phyloP scores from a whole-genome alignment of 1,140 invertebrate genomes.

The Amyelois transitella region DNA sequence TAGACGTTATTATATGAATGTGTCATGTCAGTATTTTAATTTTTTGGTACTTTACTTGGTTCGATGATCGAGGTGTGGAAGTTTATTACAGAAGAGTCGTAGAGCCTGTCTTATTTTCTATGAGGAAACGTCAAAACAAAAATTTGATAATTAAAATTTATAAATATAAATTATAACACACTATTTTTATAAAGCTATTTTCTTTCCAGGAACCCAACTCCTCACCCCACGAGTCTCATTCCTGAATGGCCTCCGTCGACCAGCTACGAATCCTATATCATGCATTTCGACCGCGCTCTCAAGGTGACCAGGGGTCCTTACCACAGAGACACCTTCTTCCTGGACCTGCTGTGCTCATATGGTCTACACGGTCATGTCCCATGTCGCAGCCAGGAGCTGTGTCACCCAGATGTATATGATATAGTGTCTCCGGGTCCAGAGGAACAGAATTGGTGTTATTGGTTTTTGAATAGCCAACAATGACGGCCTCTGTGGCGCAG shows the following conservation, averaged over 20 bases:
- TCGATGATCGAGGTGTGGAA: too few species aligned
- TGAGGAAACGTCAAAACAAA: too few species aligned
- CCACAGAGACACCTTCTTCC: slow-evolving; percentile 10
- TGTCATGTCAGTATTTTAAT: too few species aligned
- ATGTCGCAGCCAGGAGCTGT: slow-evolving; percentile 6
- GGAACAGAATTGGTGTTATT: neutral
- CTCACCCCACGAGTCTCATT: slow-evolving; percentile 3
- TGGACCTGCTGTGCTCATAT: slow-evolving; percentile 12
- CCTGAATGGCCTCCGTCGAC: slow-evolving; percentile 19
- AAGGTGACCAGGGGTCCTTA: slow-evolving; percentile 6
- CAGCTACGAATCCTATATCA: slow-evolving; percentile 3
- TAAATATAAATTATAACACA: too few species aligned
- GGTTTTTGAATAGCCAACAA: neutral
- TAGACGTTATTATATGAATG: too few species aligned
- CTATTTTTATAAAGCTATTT: neutral
- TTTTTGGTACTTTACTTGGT: too few species aligned
- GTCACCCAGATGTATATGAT: neutral
- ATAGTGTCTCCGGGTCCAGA: too few species aligned
- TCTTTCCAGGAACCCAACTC: slow-evolving; percentile 24
- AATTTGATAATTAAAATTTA: too few species aligned
- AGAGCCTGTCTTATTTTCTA: too few species aligned
- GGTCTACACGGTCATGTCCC: slow-evolving; percentile 17
- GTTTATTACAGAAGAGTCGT: too few species aligned
- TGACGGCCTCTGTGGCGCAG: too few species aligned
- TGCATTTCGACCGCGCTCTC: slow-evolving; percentile 10